A percentile compares a stretch with the other conserved stretches of the same genome.
Conservation (phyloP, 2,888 invertebrate genomes). For the Eristalis tenax region DNA sequence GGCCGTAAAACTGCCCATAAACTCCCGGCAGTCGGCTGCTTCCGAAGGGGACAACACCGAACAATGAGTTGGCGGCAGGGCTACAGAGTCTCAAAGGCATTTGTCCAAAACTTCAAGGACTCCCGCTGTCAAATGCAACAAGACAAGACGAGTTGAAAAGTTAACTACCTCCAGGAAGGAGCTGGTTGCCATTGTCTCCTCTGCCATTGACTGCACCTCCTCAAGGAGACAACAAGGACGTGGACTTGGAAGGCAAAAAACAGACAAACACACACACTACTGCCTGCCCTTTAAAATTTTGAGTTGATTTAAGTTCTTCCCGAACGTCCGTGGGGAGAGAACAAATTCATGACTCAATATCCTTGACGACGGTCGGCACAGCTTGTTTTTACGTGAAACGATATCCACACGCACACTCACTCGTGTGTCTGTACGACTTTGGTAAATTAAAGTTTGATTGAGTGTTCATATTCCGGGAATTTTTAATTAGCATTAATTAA, state of each 20-base stretch:
- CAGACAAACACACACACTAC: no score
- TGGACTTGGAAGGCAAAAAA: no score
- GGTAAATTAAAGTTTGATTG: conserved; percentile 65
- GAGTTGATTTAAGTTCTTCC: not conserved
- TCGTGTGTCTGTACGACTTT: conserved; percentile 8
- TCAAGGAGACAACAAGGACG: not conserved
- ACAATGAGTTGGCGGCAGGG: no score
- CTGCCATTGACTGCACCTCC: not conserved
- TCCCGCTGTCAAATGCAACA: conserved; percentile 10
- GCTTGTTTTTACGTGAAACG: not conserved
- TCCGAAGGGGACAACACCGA: not conserved
- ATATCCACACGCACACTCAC: not conserved
- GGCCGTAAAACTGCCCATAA: conserved; percentile 15
- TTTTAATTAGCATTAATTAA: conserved; percentile 71
- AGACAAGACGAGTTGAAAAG: conserved; percentile 7
- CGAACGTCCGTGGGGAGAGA: not conserved
- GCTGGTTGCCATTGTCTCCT: not conserved
- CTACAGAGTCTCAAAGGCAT: not conserved
- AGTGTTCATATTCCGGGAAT: conserved; percentile 67
- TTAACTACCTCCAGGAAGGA: not conserved
- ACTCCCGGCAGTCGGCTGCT: not conserved
- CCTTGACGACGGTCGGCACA: not conserved
- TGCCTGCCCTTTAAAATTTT: not conserved
- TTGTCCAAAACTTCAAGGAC: not conserved
- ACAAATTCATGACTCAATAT: conserved; percentile 49